phyloP scores from a whole-genome alignment of 2,888 invertebrate species.

The Eristalis arbustorum region DNA sequence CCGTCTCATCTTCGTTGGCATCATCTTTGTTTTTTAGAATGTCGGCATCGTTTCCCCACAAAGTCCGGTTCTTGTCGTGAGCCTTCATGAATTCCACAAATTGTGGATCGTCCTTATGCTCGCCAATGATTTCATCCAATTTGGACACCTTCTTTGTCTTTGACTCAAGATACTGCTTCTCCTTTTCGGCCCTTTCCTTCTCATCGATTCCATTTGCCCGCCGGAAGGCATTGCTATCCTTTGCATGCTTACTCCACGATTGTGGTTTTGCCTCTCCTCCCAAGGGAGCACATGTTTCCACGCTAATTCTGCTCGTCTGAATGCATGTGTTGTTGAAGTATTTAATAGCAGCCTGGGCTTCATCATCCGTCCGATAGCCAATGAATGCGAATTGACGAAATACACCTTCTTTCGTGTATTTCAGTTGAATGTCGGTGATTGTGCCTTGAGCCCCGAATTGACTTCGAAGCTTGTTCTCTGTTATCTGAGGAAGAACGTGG shows the following conservation, averaged over 20 bases:
- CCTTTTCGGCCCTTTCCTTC: constrained; percentile 73
- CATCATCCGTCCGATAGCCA: constrained; percentile 91
- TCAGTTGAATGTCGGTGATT: constrained; percentile 96
- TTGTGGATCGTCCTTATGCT: constrained; percentile 92
- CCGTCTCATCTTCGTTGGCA: constrained; percentile 79
- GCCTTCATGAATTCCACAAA: constrained; percentile 94
- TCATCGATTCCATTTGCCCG: constrained; percentile 80
- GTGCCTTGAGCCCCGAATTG: constrained; percentile 90
- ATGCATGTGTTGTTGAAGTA: constrained; percentile 93
- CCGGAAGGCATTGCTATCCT: constrained; percentile 84
- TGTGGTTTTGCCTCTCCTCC: constrained; percentile 89
- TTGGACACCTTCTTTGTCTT: constrained; percentile 80
- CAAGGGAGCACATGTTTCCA: constrained; percentile 86
- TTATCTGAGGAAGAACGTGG: constrained; percentile 83
- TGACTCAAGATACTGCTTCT: constrained; percentile 72
- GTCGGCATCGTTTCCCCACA: constrained; percentile 83
- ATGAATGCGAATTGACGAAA: constrained; percentile 97
- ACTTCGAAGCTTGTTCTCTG: constrained; percentile 87
- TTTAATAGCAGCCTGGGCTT: constrained; percentile 88
- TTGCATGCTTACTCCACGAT: constrained; percentile 95
- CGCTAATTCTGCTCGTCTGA: constrained; percentile 89
- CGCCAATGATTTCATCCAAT: constrained; percentile 85
- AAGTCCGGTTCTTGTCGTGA: constrained; percentile 83
- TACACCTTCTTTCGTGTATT: constrained; percentile 94
- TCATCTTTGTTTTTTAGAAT: constrained; percentile 71